Percentiles rank a stretch among this genome's conserved stretches.
These are phyloP conservation scores for Leptoteleia sp. DNA, from an alignment of 1,140 invertebrate species.

Conservation along the genomic window DNA sequence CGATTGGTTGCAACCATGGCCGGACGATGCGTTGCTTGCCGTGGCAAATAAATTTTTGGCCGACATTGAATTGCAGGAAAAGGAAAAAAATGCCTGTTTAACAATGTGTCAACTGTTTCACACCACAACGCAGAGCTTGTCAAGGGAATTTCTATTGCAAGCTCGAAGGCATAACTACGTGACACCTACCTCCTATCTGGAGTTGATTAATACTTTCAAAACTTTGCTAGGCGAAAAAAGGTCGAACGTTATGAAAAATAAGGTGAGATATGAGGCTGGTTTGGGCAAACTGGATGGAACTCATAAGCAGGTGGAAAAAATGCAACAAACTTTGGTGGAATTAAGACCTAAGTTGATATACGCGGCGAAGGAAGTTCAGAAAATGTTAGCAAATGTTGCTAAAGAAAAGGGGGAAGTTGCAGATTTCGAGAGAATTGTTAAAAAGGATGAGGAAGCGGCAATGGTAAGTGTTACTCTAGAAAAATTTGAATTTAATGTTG, in stretches of 20 bases:
- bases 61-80: constrained; percentile 88
- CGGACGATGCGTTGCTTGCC: constrained; percentile 95
- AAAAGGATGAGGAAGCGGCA: too few relatives aligned
- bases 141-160: constrained; percentile 86
- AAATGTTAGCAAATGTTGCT: too few relatives aligned
- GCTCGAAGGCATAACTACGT: constrained; percentile 92
- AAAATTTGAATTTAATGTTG: too few relatives aligned
- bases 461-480: too few relatives aligned
- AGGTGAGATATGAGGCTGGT: constrained; percentile 91
- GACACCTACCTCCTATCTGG: constrained; percentile 96
- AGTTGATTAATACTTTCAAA: constrained; percentile 95
- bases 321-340: too few relatives aligned
- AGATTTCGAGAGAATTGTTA: too few relatives aligned
- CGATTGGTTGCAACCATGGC: constrained; percentile 98
- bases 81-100: constrained; percentile 87
- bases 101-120: constrained; percentile 96
- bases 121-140: constrained; percentile 90
- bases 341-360: too few relatives aligned
- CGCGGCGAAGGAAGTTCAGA: too few relatives aligned
- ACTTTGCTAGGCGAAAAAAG: constrained; percentile 88
- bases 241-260: constrained; percentile 83
- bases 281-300: constrained; percentile 92
- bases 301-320: too few relatives aligned
- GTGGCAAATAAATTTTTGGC: constrained; percentile 93
- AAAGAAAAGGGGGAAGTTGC: too few relatives aligned